These are phyloP conservation scores for Patiria pectinifera DNA, from an alignment of 53 echinoderm and acorn worm genomes.

Conservation along the genomic window DNA sequence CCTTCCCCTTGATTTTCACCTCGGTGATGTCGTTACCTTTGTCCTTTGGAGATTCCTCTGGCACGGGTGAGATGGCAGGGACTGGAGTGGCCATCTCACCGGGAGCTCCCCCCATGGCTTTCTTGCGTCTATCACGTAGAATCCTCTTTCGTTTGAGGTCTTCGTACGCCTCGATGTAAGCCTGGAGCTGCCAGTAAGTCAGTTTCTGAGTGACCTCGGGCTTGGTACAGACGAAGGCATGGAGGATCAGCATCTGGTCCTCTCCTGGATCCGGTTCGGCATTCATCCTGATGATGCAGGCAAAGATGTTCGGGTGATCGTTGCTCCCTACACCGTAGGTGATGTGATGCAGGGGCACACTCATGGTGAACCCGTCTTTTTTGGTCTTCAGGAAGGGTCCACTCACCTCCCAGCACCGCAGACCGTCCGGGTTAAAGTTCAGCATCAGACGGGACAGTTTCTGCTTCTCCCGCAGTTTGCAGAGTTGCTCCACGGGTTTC, in stretches of 20 bases:
- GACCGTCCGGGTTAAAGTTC: conserved; percentile 87
- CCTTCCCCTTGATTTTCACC: conserved; percentile 36
- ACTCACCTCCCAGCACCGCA: conserved; percentile 79
- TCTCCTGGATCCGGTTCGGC: conserved; percentile 77
- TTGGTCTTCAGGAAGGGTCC: conserved; percentile 85
- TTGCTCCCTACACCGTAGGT: conserved; percentile 91
- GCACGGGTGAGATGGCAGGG: conserved; percentile 7
- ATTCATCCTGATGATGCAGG: conserved; percentile 84
- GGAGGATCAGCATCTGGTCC: conserved; percentile 85
- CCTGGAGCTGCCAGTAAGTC: conserved; percentile 98
- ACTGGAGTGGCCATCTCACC: not conserved
- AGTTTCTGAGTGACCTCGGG: conserved; percentile 79
- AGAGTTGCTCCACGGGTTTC: conserved; percentile 90
- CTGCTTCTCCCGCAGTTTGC: conserved; percentile 91
- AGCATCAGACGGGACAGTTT: conserved; percentile 84
- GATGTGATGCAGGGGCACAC: conserved; percentile 87
- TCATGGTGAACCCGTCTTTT: conserved; percentile 84
- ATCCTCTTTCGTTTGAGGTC: conserved; percentile 93
- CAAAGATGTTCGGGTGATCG: conserved; percentile 91
- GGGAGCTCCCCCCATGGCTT: conserved; percentile 63
- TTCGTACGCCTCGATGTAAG: conserved; percentile 99
- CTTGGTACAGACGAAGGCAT: conserved; percentile 95
- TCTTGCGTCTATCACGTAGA: conserved; percentile 69
- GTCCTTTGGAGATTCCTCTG: conserved; percentile 18
- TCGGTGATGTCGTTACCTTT: not conserved